phyloP scores from a whole-genome alignment of 2,888 invertebrate species.

The Heliconius sara region DNA sequence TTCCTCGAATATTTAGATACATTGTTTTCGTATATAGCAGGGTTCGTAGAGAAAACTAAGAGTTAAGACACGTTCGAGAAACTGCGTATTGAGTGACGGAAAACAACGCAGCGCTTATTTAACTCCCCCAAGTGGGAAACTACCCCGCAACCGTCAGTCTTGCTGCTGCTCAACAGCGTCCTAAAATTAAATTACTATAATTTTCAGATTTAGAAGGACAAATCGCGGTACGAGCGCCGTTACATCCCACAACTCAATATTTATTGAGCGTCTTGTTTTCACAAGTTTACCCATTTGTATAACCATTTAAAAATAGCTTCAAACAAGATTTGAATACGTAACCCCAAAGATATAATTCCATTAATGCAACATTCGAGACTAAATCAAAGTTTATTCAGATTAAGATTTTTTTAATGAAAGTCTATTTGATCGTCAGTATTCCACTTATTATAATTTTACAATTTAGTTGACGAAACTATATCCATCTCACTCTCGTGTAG shows the following conservation, averaged over 20 bases:
- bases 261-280: no score
- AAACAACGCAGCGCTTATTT: background rate
- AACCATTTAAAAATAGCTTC: background rate
- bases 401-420: background rate
- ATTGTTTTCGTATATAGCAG: background rate
- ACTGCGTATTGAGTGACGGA: no score
- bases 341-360: background rate
- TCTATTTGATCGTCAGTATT: slow-evolving; percentile 19
- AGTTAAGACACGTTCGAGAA: background rate
- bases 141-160: no score
- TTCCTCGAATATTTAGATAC: background rate
- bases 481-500: background rate
- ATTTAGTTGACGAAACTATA: background rate
- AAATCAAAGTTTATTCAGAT: slow-evolving; percentile 12
- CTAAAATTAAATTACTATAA: no score
- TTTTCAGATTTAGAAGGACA: no score
- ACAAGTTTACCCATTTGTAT: background rate
- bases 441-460: slow-evolving; percentile 1
- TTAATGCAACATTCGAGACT: background rate
- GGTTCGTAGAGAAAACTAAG: background rate
- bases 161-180: no score
- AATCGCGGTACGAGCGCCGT: no score
- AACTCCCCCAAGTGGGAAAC: background rate
- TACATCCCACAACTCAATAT: no score
- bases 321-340: background rate